These are phyloP conservation scores for Arothron firmamentum DNA, from an alignment of 2,113 vertebrate species.

Conservation along the genomic window DNA sequence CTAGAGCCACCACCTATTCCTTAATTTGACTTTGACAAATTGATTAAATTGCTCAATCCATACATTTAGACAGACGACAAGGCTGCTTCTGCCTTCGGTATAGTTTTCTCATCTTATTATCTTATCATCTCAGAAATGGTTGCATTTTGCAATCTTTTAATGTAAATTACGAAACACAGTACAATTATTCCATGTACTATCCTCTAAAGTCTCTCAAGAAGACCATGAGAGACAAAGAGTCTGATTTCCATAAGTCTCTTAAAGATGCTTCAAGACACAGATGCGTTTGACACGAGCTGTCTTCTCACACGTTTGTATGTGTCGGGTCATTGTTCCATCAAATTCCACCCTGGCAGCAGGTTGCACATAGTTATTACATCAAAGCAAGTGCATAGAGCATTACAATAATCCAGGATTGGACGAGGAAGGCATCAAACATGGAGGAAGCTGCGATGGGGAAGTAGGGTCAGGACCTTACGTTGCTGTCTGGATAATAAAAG, in stretches of 20 bases:
- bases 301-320: constrained; percentile 24
- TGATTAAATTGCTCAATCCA: constrained; percentile 44
- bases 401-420: constrained; percentile 63
- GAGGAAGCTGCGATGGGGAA: constrained; percentile 64
- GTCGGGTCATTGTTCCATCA: constrained; percentile 52
- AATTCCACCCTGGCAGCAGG: constrained; percentile 57
- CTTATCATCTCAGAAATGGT: constrained; percentile 36
- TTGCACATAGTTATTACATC: constrained; percentile 70
- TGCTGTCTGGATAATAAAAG: constrained; percentile 68
- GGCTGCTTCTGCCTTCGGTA: constrained; percentile 9
- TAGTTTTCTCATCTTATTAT: constrained; percentile 18
- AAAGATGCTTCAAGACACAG: constrained; percentile 3
- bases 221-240: neutral
- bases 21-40: constrained; percentile 62
- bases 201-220: too few relatives aligned
- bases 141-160: constrained; percentile 1
- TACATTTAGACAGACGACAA: constrained; percentile 26
- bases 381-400: constrained; percentile 65
- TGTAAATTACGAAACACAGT: too few relatives aligned
- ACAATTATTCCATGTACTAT: too few relatives aligned
- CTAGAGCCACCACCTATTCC: constrained; percentile 17
- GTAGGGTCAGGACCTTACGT: constrained; percentile 68
- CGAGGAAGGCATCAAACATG: constrained; percentile 51
- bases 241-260: constrained; percentile 4
- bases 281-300: constrained; percentile 29